phyloP scores from a whole-genome alignment of 2,797 vertebrate genomes.

The Enteromius paludinosus region DNA sequence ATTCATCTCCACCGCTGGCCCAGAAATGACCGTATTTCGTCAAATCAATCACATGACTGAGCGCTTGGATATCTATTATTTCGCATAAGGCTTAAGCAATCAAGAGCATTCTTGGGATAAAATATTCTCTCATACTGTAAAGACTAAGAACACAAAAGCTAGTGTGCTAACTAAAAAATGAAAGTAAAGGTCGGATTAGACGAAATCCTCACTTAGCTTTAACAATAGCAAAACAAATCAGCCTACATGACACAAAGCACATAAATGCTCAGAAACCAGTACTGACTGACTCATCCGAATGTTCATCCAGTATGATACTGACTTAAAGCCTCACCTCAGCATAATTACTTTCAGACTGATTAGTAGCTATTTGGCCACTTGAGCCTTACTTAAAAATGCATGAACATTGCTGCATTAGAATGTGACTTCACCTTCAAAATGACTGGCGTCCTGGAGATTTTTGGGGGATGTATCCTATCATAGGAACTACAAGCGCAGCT shows the following conservation, averaged over 20 bases:
- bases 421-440: background rate
- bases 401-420: background rate
- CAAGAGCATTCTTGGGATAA: slow-evolving; percentile 51
- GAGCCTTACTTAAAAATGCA: background rate
- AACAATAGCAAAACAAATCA: slow-evolving; percentile 31
- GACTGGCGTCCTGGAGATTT: background rate
- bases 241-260: slow-evolving; percentile 18
- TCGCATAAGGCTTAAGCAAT: slow-evolving; percentile 52
- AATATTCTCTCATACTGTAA: slow-evolving; percentile 23
- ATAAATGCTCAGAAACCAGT: slow-evolving; percentile 21
- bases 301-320: background rate
- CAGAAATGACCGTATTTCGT: slow-evolving; percentile 15
- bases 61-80: slow-evolving; percentile 48
- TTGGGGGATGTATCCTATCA: background rate
- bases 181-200: slow-evolving; percentile 12
- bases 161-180: slow-evolving; percentile 42
- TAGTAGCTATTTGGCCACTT: background rate
- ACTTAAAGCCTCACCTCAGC: slow-evolving; percentile 6
- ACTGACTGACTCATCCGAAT: background rate
- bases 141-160: slow-evolving; percentile 42
- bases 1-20: slow-evolving; percentile 19
- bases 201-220: slow-evolving; percentile 30
- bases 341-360: slow-evolving; percentile 3
- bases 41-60: slow-evolving; percentile 31
- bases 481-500: background rate